Conservation (phyloP, 2,888 invertebrate genomes). For the Drosophila greeni region DNA sequence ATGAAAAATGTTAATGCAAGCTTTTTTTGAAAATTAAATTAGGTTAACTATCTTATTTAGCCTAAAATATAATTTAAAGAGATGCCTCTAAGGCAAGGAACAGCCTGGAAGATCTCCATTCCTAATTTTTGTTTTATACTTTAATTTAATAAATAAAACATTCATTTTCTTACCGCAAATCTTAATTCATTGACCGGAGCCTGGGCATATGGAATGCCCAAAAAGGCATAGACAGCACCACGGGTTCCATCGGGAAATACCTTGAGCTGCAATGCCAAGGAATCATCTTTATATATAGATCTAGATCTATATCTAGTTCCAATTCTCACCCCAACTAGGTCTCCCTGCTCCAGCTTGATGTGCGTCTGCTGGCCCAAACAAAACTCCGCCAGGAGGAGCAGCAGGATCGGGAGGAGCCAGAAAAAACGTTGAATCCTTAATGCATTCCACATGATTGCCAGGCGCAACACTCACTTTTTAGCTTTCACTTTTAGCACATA, state of each 20-base stretch:
- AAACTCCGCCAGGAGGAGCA: neutral
- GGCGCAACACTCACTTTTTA: constrained; percentile 29
- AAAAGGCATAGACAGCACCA: constrained; percentile 84
- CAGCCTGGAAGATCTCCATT: neutral
- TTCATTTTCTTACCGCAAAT: constrained; percentile 82
- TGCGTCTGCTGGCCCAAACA: constrained; percentile 56
- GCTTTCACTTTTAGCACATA: constrained; percentile 45
- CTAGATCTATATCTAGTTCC: no score
- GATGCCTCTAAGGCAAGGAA: neutral
- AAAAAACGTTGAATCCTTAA: constrained; percentile 28
- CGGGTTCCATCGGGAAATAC: constrained; percentile 83
- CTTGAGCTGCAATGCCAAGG: constrained; percentile 80
- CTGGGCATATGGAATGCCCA: constrained; percentile 90
- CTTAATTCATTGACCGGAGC: constrained; percentile 86
- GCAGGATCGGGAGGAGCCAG: constrained; percentile 22
- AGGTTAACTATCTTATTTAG: neutral
- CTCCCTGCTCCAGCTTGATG: constrained; percentile 65
- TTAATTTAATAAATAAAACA: neutral
- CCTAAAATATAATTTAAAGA: neutral
- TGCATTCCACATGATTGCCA: constrained; percentile 44
- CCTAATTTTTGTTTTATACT: neutral
- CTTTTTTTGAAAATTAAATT: neutral
- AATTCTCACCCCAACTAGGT: constrained; percentile 58
- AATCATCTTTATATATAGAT: neutral
- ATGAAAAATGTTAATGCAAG: neutral